These are phyloP conservation scores for Lithodes maja DNA, from an alignment of 2,888 invertebrate species.

Conservation along the genomic window DNA sequence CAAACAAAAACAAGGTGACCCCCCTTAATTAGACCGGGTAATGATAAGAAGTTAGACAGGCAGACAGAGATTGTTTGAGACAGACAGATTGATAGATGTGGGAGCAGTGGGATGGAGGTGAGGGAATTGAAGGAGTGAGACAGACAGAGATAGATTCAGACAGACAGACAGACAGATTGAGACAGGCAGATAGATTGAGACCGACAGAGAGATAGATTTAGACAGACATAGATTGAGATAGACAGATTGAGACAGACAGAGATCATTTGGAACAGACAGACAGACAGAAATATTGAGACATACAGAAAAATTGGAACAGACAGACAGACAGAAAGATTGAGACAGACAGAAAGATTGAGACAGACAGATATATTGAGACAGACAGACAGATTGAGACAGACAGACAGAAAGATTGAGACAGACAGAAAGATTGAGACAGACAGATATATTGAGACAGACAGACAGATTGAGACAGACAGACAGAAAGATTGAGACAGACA, in stretches of 20 bases:
- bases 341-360: too few species aligned
- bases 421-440: too few species aligned
- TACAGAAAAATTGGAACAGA: too few species aligned
- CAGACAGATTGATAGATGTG: background rate
- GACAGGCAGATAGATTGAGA: background rate
- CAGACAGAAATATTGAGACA: background rate
- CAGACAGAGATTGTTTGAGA: background rate
- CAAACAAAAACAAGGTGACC: background rate
- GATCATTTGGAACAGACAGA: background rate
- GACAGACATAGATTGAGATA: background rate
- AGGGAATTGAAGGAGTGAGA: background rate
- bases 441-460: too few species aligned
- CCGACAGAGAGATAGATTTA: background rate
- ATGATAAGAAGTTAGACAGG: background rate
- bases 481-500: too few species aligned
- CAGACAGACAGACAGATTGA: background rate
- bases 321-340: too few species aligned
- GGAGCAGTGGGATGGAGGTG: background rate
- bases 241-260: background rate
- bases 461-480: too few species aligned
- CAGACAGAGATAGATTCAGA: background rate
- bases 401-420: too few species aligned
- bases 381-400: too few species aligned
- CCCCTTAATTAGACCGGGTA: background rate
- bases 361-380: too few species aligned